Evolutionary conservation across 2,888 invertebrate species (phyloP).

Genomic region (Calephelis perditalis): DNA sequence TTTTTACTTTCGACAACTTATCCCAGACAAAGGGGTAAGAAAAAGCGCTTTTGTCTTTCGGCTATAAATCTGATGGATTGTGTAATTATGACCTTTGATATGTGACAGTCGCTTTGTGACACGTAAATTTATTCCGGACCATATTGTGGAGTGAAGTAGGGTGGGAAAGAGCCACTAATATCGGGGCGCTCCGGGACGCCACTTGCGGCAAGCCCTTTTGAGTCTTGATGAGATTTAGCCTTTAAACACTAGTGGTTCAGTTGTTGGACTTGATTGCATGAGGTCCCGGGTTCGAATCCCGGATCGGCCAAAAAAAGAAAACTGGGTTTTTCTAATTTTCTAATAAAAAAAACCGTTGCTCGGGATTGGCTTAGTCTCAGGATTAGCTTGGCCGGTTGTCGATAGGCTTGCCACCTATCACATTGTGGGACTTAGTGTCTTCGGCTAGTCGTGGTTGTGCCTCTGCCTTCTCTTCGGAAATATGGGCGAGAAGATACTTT

Average conservation of each 20-base stretch:
- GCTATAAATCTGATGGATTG: constrained; percentile 71
- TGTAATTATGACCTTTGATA: constrained; percentile 71
- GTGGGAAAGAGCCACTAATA: constrained; percentile 61
- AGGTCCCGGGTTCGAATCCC: too few relatives aligned
- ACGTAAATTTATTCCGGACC: constrained; percentile 62
- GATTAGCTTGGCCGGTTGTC: too few relatives aligned
- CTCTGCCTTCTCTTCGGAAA: too few relatives aligned
- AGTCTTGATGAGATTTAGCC: constrained; percentile 16
- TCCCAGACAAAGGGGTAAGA: constrained; percentile 61
- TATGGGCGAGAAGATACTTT: too few relatives aligned
- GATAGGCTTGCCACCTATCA: too few relatives aligned
- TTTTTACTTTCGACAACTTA: constrained; percentile 44
- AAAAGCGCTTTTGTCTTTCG: constrained; percentile 62
- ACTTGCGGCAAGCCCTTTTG: constrained; percentile 37
- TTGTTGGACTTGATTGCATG: too few relatives aligned
- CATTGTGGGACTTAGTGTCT: too few relatives aligned
- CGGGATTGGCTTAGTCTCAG: too few relatives aligned
- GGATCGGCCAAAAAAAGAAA: too few relatives aligned
- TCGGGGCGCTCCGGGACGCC: constrained; percentile 60
- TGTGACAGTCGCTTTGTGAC: constrained; percentile 71
- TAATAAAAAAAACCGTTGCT: too few relatives aligned
- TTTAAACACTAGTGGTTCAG: neutral
- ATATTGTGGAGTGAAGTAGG: constrained; percentile 54
- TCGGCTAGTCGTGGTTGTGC: too few relatives aligned
- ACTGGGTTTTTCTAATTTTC: too few relatives aligned